Percentiles rank a stretch among this genome's conserved stretches.
Conservation (phyloP, 2,113 vertebrate species). For the Phyllostomus hastatus region DNA sequence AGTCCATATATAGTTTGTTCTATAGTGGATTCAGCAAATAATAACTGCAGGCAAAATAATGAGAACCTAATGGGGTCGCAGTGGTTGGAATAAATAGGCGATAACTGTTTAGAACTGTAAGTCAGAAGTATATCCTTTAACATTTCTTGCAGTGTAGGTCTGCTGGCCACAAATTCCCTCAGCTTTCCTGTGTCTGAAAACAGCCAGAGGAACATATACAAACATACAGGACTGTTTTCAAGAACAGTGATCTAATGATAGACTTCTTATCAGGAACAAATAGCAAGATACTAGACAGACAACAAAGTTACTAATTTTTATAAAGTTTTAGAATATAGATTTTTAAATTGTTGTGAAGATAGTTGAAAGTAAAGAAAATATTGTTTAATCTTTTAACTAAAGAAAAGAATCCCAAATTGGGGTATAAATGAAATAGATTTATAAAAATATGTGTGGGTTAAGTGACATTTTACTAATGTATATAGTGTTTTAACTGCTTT, state of each 20-base stretch:
- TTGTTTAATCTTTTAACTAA: not conserved
- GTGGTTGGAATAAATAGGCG: not conserved
- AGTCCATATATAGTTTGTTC: not conserved
- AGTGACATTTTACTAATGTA: not conserved
- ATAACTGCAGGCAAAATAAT: slow-evolving; percentile 29
- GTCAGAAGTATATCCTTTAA: not conserved
- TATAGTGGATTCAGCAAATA: not conserved
- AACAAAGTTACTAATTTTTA: not conserved
- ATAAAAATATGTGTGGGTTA: not conserved
- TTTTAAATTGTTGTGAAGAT: not conserved
- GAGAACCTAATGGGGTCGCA: not conserved
- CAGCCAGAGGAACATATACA: not conserved
- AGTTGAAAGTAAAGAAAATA: not conserved
- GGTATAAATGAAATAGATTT: not conserved
- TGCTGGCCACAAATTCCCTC: not conserved
- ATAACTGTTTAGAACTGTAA: not conserved
- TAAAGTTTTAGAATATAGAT: not conserved
- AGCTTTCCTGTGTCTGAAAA: not conserved
- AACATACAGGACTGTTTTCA: not conserved
- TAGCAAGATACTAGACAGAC: not conserved
- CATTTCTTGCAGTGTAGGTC: not conserved
- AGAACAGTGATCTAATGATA: not conserved
- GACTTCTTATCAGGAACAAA: not conserved
- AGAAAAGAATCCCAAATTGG: not conserved
- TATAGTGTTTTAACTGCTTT: not conserved